Evolutionary conservation across 1,140 invertebrate genomes (phyloP).

Genomic region (Camponotus pennsylvanicus): DNA sequence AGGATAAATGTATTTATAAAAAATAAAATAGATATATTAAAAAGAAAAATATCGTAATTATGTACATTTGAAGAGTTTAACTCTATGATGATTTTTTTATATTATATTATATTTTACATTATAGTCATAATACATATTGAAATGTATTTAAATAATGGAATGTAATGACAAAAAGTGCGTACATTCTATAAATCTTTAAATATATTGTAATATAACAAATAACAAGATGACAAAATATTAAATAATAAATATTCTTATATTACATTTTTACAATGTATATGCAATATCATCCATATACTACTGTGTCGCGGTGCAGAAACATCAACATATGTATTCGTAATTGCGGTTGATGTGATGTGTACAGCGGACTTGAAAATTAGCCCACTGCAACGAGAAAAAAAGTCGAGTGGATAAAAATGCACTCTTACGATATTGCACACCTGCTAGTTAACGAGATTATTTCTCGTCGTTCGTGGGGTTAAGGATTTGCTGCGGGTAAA

Average conservation of each 20-base stretch:
- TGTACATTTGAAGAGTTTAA: too few relatives aligned
- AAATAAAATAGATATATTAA: background rate
- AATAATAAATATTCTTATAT: background rate
- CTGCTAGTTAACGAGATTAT: slow-evolving; percentile 76
- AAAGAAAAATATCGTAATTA: slow-evolving; percentile 1
- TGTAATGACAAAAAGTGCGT: background rate
- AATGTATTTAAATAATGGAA: background rate
- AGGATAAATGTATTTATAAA: background rate
- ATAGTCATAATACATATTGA: background rate
- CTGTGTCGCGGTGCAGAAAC: slow-evolving; percentile 21
- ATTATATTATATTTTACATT: too few relatives aligned
- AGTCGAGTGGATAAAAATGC: slow-evolving; percentile 72
- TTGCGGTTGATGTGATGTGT: slow-evolving; percentile 74
- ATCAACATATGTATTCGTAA: slow-evolving; percentile 74
- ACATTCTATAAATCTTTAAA: background rate
- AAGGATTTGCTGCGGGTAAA: slow-evolving; percentile 36
- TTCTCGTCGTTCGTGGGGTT: slow-evolving; percentile 54
- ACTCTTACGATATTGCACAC: slow-evolving; percentile 67
- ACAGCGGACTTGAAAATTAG: slow-evolving; percentile 67
- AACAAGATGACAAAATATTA: background rate
- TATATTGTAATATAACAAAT: background rate
- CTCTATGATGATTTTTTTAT: too few relatives aligned
- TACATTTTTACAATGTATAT: background rate
- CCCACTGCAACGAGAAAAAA: slow-evolving; percentile 21
- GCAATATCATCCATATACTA: background rate